Evolutionary conservation across 2,797 vertebrate genomes (phyloP).

Genomic region (Perodicticus potto): DNA sequence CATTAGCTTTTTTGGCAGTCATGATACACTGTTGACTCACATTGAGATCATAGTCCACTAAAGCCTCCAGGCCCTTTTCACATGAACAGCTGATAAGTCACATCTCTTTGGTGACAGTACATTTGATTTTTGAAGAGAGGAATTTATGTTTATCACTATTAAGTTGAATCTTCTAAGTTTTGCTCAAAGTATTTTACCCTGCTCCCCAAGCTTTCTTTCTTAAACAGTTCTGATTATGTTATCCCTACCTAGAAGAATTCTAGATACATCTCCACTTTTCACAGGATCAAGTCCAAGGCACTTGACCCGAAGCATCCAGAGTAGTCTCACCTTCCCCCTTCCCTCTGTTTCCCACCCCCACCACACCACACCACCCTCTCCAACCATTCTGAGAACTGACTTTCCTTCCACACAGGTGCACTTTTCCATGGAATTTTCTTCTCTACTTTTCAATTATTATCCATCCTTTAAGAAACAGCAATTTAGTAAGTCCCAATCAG

Average conservation of each 20-base stretch:
- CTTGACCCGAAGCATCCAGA: neutral
- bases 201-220: neutral
- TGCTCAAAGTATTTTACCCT: neutral
- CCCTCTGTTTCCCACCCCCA: too few species aligned
- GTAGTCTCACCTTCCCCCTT: neutral
- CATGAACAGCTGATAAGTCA: conserved; percentile 51
- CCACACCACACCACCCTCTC: neutral
- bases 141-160: conserved; percentile 48
- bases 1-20: conserved; percentile 71
- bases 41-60: conserved; percentile 55
- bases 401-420: neutral
- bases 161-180: conserved; percentile 39
- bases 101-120: conserved; percentile 24
- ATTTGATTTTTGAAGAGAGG: conserved; percentile 49
- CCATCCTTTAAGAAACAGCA: neutral
- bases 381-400: neutral
- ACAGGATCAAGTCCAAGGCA: conserved; percentile 5
- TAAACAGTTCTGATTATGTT: conserved; percentile 32
- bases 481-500: neutral
- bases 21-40: conserved; percentile 49
- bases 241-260: neutral
- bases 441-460: neutral
- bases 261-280: neutral
- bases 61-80: conserved; percentile 64
- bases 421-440: conserved; percentile 1